Percentiles rank a stretch among this genome's conserved stretches.
These are phyloP conservation scores for Xenus cinereus DNA, from an alignment of 2,113 vertebrate genomes.

Conservation along the genomic window DNA sequence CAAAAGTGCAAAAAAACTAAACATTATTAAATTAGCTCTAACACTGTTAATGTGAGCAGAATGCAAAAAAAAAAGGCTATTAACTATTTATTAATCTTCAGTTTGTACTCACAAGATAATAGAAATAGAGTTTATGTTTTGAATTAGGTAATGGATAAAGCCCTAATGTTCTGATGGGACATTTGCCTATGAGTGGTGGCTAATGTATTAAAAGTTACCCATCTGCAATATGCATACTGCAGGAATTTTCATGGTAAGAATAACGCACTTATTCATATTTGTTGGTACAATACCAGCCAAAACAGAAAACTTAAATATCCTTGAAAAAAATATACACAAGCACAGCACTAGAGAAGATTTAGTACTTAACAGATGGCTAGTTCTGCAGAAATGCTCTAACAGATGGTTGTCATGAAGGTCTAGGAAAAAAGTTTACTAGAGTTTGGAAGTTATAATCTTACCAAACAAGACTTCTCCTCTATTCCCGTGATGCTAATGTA, in stretches of 20 bases:
- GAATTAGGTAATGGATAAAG: not conserved
- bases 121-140: not conserved
- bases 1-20: not conserved
- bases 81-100: not conserved
- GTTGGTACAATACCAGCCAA: slow-evolving; percentile 34
- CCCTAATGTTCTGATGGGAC: not conserved
- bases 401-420: slow-evolving; percentile 65
- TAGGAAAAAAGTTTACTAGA: not conserved
- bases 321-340: slow-evolving; percentile 2
- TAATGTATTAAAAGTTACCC: not conserved
- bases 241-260: not conserved
- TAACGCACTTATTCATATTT: not conserved
- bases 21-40: not conserved
- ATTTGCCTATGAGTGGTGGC: not conserved
- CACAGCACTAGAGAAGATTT: slow-evolving; percentile 14
- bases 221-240: not conserved
- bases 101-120: not conserved
- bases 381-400: slow-evolving; percentile 36
- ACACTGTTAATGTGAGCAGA: not conserved
- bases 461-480: not conserved
- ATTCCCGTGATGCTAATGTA: not conserved
- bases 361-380: slow-evolving; percentile 60
- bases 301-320: slow-evolving; percentile 31
- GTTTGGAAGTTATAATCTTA: slow-evolving; percentile 6
- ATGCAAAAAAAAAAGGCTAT: not conserved